These are phyloP conservation scores for Proteles cristata DNA, from an alignment of 2,113 vertebrate genomes.

Conservation along the genomic window DNA sequence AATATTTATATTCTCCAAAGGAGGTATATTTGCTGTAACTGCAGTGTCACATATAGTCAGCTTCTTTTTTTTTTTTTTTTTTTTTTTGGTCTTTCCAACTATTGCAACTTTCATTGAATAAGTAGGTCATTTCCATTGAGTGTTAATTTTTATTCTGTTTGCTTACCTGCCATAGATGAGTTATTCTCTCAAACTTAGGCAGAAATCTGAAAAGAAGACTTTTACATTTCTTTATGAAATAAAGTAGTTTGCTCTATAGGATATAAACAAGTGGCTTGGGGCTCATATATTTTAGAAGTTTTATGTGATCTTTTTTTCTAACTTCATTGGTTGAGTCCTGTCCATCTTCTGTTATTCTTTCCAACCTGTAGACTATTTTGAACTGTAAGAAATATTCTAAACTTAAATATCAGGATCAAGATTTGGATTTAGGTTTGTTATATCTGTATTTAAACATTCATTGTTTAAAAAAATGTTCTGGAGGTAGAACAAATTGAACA, in stretches of 20 bases:
- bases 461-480: slow-evolving; percentile 76
- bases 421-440: neutral
- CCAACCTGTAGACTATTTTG: slow-evolving; percentile 59
- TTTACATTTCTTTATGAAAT: slow-evolving; percentile 45
- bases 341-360: slow-evolving; percentile 23
- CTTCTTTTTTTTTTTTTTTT: neutral
- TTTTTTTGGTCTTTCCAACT: slow-evolving; percentile 16
- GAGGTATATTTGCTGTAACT: neutral
- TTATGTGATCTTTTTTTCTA: slow-evolving; percentile 4
- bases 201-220: neutral
- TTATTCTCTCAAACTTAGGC: slow-evolving; percentile 43
- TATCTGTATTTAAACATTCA: slow-evolving; percentile 41
- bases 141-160: slow-evolving; percentile 59
- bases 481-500: neutral
- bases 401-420: neutral
- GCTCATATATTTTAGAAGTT: slow-evolving; percentile 23
- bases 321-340: neutral
- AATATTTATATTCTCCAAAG: slow-evolving; percentile 44
- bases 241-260: neutral
- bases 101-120: slow-evolving; percentile 50
- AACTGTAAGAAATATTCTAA: slow-evolving; percentile 77
- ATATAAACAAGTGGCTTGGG: slow-evolving; percentile 38
- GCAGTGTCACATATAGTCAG: neutral
- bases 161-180: slow-evolving; percentile 51
- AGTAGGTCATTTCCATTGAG: slow-evolving; percentile 44